These are phyloP conservation scores for Sebastiscus albofasciatus DNA, from an alignment of 2,797 vertebrate genomes.

Conservation along the genomic window DNA sequence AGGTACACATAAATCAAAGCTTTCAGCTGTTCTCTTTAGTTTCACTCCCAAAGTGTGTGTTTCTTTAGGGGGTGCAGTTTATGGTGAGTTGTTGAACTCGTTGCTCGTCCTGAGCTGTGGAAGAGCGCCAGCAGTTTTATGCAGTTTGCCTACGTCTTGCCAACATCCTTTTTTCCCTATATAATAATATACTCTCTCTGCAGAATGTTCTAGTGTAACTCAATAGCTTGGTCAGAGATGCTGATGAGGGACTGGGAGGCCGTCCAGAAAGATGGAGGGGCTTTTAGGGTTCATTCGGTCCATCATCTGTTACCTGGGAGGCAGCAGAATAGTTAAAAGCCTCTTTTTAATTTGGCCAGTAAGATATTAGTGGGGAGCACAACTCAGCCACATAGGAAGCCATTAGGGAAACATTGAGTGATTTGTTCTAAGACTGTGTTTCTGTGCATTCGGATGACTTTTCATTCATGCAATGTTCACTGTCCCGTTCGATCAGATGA, in stretches of 20 bases:
- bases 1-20: not conserved
- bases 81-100: constrained; percentile 5
- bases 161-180: constrained; percentile 6
- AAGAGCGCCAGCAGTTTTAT: constrained; percentile 2
- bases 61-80: not conserved
- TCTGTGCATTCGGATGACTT: not conserved
- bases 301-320: not conserved
- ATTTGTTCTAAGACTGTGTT: not conserved
- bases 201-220: constrained; percentile 18
- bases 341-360: constrained; percentile 12
- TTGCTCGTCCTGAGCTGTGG: not conserved
- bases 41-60: not conserved
- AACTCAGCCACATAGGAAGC: not conserved
- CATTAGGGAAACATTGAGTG: not conserved
- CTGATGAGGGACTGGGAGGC: constrained; percentile 4
- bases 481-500: constrained; percentile 85
- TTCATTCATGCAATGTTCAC: not conserved
- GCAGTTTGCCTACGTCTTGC: constrained; percentile 4
- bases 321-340: constrained; percentile 12
- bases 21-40: not conserved
- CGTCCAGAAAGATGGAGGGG: not conserved
- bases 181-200: constrained; percentile 19
- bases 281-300: constrained; percentile 21
- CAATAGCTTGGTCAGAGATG: constrained; percentile 3
- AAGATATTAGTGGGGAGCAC: not conserved